Evolutionary conservation across 2,113 vertebrate species (phyloP), one percentile per base, ranked within the genome.

Genomic region (Atrichornis clamosus): DNA sequence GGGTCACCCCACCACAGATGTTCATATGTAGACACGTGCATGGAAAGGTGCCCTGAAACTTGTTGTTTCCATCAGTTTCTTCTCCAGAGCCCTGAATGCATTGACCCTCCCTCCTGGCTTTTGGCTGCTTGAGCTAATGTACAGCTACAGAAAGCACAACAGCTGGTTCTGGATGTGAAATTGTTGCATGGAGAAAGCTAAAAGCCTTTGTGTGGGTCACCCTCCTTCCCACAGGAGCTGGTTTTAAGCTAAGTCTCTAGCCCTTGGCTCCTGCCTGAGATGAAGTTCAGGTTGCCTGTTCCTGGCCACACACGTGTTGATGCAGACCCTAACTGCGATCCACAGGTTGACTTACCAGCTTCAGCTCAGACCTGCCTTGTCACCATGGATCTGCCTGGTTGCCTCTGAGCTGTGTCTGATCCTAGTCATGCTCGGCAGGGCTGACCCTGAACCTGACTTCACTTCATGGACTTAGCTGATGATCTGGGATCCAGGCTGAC

Each of bases 31-130:
- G 42, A 68, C 6, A 15, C 4, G 15, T 22, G 9, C 11, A 41
- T 1, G 4, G 26, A 79, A 68, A 58, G 5, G 2, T 47, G 11
- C 32, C 30, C 24, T 81, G 30, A 4, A 83, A n/a, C 9, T 12
- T 68, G 10, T 33, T 78, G 9, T 22, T 81, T 73, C 44, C 26
- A 18, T 37, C 12, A 24, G 23, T 60, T 50, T 70, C 24, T 70
- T 62, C 37, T 52, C 39, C 76, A 85, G 75, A 52, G 3, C 11
- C 30, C 46, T 65, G 10, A 70, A 8, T 46, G 8, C 21, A 47
- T 41, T 0, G 0, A 16, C 7, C 4, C 4, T 46, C 5, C 11
- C 17, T 33, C 41, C 32, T 6, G n/a, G 28, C 3, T 49, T 79
- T 44, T 49, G 19, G 4, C 26, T 83, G 28, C 39, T 63, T 76